phyloP scores from a whole-genome alignment of 1,140 invertebrate genomes.

The Sipha flava region DNA sequence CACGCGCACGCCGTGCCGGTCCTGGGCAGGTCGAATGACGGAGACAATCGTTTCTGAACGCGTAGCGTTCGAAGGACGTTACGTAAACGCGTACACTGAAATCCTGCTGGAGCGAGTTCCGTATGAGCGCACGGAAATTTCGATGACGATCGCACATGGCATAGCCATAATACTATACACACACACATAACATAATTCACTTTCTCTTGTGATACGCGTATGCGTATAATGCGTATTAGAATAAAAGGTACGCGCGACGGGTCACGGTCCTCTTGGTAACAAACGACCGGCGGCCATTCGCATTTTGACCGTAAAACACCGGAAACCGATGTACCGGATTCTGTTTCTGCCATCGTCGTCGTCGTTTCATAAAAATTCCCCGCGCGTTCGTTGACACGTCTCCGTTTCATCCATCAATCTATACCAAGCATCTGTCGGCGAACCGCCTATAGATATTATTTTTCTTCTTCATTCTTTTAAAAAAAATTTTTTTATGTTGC shows the following conservation, averaged over 20 bases:
- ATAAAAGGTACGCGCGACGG: not conserved
- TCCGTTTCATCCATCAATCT: no score
- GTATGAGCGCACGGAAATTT: conserved; percentile 21
- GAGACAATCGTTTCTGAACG: not conserved
- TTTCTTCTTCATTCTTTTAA: no score
- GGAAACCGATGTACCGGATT: conserved; percentile 6
- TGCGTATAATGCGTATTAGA: no score
- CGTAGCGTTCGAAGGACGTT: not conserved
- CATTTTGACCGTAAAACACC: not conserved
- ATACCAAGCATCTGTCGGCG: no score
- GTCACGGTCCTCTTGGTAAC: not conserved
- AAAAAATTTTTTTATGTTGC: no score
- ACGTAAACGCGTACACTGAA: conserved; percentile 14
- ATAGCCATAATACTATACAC: no score
- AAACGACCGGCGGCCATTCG: not conserved
- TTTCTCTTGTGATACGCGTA: not conserved
- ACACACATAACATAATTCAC: not conserved
- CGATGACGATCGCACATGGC: not conserved
- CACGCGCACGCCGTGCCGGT: no score
- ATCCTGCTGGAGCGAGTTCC: conserved; percentile 13
- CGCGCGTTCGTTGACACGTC: not conserved
- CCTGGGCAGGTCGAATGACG: not conserved
- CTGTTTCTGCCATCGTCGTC: not conserved
- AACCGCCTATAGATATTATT: no score
- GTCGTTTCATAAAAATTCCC: not conserved